A percentile compares a stretch with the other conserved stretches of the same genome.
Evolutionary conservation across 1,140 invertebrate species (phyloP).

Genomic region (Oscheius sp.): DNA sequence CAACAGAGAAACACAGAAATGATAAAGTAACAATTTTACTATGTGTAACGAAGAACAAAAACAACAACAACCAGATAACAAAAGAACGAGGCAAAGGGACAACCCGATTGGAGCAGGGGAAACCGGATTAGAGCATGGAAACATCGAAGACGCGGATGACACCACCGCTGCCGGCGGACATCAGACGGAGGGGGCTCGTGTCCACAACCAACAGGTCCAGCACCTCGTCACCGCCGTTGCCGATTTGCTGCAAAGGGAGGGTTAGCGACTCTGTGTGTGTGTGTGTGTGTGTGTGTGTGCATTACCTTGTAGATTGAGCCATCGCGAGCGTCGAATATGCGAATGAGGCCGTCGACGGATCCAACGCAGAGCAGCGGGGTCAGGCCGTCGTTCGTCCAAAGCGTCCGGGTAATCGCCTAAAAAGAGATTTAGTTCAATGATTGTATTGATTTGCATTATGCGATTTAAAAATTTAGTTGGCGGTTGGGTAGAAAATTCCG

Average conservation of each 20-base stretch:
- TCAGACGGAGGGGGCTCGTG: constrained; percentile 10
- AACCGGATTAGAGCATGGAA: background rate
- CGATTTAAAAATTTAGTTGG: too few species aligned
- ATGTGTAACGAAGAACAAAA: constrained; percentile 4
- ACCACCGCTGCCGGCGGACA: constrained; percentile 34
- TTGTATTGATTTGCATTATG: background rate
- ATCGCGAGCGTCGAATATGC: constrained; percentile 40
- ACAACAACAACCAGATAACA: background rate
- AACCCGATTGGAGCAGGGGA: background rate
- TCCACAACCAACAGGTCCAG: constrained; percentile 33
- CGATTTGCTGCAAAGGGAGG: constrained; percentile 25
- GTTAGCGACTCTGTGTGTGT: background rate
- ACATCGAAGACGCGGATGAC: constrained; percentile 38
- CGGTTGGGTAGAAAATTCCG: too few species aligned
- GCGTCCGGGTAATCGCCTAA: constrained; percentile 25
- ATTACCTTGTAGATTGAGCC: constrained; percentile 38
- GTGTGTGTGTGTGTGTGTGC: background rate
- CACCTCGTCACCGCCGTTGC: constrained; percentile 35
- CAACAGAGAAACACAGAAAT: background rate
- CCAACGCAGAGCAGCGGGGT: constrained; percentile 13
- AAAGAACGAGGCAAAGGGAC: background rate
- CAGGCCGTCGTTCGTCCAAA: constrained; percentile 21
- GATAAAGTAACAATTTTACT: background rate
- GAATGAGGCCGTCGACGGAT: constrained; percentile 34
- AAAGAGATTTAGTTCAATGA: background rate